Base-by-base conservation (phyloP, 1,140 invertebrate species). In the Heliconius hermathena region DNA sequence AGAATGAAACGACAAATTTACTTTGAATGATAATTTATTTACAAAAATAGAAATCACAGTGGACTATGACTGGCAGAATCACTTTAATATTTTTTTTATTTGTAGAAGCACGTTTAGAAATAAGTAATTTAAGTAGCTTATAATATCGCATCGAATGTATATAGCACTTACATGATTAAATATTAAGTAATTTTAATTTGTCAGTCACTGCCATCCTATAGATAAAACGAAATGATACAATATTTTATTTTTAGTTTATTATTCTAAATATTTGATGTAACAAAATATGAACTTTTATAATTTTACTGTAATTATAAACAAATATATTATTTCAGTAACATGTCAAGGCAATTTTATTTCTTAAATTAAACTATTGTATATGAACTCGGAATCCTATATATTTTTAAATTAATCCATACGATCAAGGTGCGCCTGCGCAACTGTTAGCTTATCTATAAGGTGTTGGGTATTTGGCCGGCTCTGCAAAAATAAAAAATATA, bases 351-450 rank as follows among this genome's bases (percentile, higher is more conserved):
- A 33, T 76, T 82, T 49, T 74, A 60, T 73, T 83, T 83, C 57
- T 71, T 70, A 57, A 38, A 20, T 72, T 72, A 72, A 36, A n/a
- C 3, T n/a, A 60, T n/a, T 60, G n/a, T 22, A 22, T 22, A 22
- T 26, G 60, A 66, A 66, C 1, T 29, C 26, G 11, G 60, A 29
- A 66, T 29, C 26, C 26, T 26, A n/a, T 66, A 9, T 66, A 66
- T 66, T 16, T 8, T 29, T 66, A 29, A 54, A 79, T 85, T 88
- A 94, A 78, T 94, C 92, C 90, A 94, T 89, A 70, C 93, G 88
- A 81, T 94, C 93, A 36, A 94, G 84, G 78, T 94, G 89, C 80
- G 91, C 89, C 81, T 94, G 93, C 82, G 91, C 92, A 60, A 91
- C 88, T 26, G 92, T 88, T 22, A 94, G 81, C 73, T 90, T 88